A percentile compares a stretch with the other conserved stretches of the same genome.
Evolutionary conservation across 2,888 invertebrate species (phyloP).

Genomic region (Conus canariensis): DNA sequence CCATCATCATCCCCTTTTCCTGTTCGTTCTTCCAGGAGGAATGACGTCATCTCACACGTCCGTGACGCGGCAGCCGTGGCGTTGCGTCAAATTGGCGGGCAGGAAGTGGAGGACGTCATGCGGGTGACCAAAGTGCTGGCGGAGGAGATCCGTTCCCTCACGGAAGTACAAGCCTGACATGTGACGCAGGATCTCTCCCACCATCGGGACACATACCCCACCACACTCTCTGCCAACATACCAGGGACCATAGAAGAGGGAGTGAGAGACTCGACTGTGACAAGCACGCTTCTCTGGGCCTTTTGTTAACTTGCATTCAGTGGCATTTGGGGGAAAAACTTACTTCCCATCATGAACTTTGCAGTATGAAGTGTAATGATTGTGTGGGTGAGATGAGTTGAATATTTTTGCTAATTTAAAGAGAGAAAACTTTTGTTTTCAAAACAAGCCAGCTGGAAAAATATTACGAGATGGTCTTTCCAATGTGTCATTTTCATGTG

Average conservation of each 20-base stretch:
- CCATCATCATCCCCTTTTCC: background rate
- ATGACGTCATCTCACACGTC: slow-evolving; percentile 71
- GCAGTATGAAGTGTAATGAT: too few species aligned
- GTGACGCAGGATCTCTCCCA: too few species aligned
- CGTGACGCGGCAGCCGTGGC: slow-evolving; percentile 69
- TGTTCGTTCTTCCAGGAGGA: slow-evolving; percentile 60
- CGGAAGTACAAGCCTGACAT: slow-evolving; percentile 29
- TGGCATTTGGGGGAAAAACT: too few species aligned
- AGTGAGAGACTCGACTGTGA: background rate
- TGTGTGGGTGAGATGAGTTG: too few species aligned
- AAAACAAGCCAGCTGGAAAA: too few species aligned
- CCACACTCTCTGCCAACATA: background rate
- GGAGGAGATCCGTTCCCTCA: slow-evolving; percentile 66
- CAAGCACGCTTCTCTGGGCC: background rate
- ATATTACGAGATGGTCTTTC: too few species aligned
- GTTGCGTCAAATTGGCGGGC: slow-evolving; percentile 70
- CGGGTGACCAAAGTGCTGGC: slow-evolving; percentile 69
- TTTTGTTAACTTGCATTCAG: too few species aligned
- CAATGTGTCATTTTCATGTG: too few species aligned
- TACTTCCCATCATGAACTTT: too few species aligned
- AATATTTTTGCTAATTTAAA: too few species aligned
- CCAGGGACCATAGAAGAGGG: background rate
- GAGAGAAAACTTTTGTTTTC: too few species aligned
- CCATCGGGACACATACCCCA: too few species aligned
- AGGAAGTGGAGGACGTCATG: slow-evolving; percentile 69